phyloP scores from a whole-genome alignment of 2,888 invertebrate species.

The Pheosia tremula region DNA sequence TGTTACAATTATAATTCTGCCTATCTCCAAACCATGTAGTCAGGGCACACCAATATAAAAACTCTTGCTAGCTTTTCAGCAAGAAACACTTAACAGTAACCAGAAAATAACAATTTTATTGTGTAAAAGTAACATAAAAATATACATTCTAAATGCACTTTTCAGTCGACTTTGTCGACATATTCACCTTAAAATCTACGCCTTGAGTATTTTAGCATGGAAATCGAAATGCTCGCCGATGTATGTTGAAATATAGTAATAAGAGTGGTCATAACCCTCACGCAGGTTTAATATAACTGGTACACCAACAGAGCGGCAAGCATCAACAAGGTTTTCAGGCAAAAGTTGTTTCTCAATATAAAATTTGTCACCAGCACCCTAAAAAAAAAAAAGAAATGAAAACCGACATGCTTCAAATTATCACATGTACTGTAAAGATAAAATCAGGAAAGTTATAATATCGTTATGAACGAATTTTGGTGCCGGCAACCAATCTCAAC shows the following conservation, averaged over 20 bases:
- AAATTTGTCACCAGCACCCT: conserved; percentile 94
- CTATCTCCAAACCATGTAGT: too few relatives aligned
- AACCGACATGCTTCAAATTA: too few relatives aligned
- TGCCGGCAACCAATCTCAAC: too few relatives aligned
- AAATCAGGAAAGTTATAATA: too few relatives aligned
- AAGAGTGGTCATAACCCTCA: conserved; percentile 97
- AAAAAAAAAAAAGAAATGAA: conserved; percentile 24
- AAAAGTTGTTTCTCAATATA: conserved; percentile 89
- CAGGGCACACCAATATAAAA: too few relatives aligned
- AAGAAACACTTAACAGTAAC: not conserved
- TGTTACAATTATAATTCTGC: too few relatives aligned
- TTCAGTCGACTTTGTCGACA: conserved; percentile 29
- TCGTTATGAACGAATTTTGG: too few relatives aligned
- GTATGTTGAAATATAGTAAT: conserved; percentile 96
- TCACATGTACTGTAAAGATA: too few relatives aligned
- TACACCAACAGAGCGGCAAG: conserved; percentile 88
- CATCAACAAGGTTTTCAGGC: conserved; percentile 92
- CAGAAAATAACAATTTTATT: conserved; percentile 42
- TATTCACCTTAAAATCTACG: conserved; percentile 44
- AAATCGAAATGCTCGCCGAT: conserved; percentile 96
- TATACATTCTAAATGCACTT: conserved; percentile 43
- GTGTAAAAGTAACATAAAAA: conserved; percentile 33
- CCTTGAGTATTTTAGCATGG: conserved; percentile 91
- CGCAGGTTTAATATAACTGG: conserved; percentile 88
- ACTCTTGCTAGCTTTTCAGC: not conserved